Conservation (phyloP, 2,113 vertebrate species). For the Hypomesus transpacificus region DNA sequence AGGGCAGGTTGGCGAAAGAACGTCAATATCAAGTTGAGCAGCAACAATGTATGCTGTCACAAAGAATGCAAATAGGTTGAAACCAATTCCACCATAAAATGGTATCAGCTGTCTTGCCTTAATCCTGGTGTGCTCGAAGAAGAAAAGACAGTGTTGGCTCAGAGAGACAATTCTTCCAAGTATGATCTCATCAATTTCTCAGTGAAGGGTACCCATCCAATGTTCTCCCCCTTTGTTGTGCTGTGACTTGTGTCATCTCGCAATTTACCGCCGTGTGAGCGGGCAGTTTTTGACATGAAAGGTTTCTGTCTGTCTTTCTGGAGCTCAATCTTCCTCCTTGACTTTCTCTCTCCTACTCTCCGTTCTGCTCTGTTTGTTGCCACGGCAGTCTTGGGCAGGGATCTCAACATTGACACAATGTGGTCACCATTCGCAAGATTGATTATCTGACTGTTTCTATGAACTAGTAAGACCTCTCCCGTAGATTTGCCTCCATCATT, state of each 20-base stretch:
- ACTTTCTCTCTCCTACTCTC: constrained; percentile 40
- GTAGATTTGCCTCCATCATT: constrained; percentile 15
- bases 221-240: constrained; percentile 72
- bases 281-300: constrained; percentile 71
- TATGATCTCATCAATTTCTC: constrained; percentile 66
- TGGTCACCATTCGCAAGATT: constrained; percentile 64
- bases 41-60: constrained; percentile 39
- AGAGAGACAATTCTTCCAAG: constrained; percentile 67
- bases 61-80: constrained; percentile 51
- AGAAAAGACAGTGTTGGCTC: constrained; percentile 58
- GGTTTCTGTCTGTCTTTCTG: constrained; percentile 31
- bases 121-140: constrained; percentile 63
- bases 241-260: constrained; percentile 71
- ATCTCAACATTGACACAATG: constrained; percentile 60
- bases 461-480: constrained; percentile 49
- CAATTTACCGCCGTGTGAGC: constrained; percentile 72
- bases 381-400: constrained; percentile 44
- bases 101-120: constrained; percentile 57
- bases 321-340: constrained; percentile 39
- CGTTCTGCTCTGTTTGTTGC: constrained; percentile 62
- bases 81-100: constrained; percentile 54
- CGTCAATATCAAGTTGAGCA: constrained; percentile 27
- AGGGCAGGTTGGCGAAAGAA: constrained; percentile 38
- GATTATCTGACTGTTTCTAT: constrained; percentile 55
- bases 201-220: constrained; percentile 68